Conservation (phyloP, 2,113 vertebrate species). For the Stercorarius parasiticus region DNA sequence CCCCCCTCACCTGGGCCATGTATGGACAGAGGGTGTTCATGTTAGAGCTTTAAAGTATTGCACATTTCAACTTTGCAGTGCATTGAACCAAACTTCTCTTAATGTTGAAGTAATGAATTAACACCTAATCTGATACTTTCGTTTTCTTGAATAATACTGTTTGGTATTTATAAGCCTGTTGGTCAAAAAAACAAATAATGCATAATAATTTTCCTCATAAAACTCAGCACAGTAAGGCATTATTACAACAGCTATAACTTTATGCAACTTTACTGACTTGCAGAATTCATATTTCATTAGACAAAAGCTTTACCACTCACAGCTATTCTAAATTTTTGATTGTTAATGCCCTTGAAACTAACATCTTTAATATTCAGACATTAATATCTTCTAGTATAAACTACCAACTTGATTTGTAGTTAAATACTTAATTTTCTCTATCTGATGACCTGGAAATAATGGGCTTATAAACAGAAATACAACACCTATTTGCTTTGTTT, state of each 20-base stretch:
- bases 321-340: neutral
- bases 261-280: neutral
- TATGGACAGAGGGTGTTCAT: neutral
- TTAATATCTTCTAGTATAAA: neutral
- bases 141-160: neutral
- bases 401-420: neutral
- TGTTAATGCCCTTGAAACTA: neutral
- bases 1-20: neutral
- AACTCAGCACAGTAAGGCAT: neutral
- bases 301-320: neutral
- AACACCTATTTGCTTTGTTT: neutral
- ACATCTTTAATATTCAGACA: neutral
- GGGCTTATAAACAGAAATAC: neutral
- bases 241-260: neutral
- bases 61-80: neutral
- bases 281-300: neutral
- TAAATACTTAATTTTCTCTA: neutral
- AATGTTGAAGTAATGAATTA: neutral
- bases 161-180: neutral
- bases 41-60: neutral
- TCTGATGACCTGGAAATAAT: neutral
- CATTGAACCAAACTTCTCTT: neutral
- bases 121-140: neutral
- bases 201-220: neutral
- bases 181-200: neutral